phyloP scores from a whole-genome alignment of 2,797 vertebrate species.

The Xiphorhynchus erythropygius region DNA sequence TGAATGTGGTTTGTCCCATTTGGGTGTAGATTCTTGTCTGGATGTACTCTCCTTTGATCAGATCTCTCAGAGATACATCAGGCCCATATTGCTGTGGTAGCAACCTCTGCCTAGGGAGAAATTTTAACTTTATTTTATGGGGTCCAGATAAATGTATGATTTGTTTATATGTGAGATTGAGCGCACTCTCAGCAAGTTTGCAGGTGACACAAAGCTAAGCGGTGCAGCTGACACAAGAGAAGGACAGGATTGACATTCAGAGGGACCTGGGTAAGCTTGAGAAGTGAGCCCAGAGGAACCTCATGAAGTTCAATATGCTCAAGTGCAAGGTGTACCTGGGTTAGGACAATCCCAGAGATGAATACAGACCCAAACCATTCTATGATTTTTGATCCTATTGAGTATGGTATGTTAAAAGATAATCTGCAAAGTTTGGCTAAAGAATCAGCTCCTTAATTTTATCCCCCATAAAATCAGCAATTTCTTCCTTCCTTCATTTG shows the following conservation, averaged over 20 bases:
- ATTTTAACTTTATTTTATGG: background rate
- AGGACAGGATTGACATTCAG: background rate
- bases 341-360: background rate
- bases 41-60: background rate
- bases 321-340: background rate
- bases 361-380: background rate
- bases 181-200: background rate
- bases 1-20: background rate
- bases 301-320: background rate
- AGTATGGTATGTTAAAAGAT: background rate
- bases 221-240: background rate
- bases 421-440: background rate
- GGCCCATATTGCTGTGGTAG: background rate
- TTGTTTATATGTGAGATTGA: background rate
- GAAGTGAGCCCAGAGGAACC: background rate
- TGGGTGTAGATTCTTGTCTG: background rate
- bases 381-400: background rate
- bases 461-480: fast-evolving
- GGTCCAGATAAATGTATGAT: background rate
- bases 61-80: background rate
- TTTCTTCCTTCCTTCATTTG: background rate
- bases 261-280: background rate
- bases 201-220: background rate
- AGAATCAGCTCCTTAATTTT: background rate
- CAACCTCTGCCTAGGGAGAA: background rate